Evolutionary conservation across 2,888 invertebrate genomes (phyloP), one percentile per base, ranked within the genome.

Genomic region (Acrobasis repandana): DNA sequence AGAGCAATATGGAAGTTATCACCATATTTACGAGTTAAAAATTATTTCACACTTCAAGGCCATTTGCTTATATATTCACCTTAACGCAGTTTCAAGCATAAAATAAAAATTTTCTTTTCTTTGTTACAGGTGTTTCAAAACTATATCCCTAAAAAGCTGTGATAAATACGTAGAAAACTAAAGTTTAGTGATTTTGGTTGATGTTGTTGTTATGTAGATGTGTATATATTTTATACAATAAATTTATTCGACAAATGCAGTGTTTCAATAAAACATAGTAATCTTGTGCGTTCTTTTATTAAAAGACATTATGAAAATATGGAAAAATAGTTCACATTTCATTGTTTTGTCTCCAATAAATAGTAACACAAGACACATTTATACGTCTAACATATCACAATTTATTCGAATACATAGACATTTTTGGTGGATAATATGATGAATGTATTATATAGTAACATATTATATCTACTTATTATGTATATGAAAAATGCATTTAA

Each of bases 91-190:
- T n/a, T n/a, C n/a, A n/a, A n/a, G n/a, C n/a, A n/a, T n/a, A n/a
- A n/a, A 56, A 51, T 46, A 36, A 38, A 2, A 33, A 52, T 36
- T 52, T 34, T 51, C 54, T 38, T 58, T 58, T 18, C 6, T 58
- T 58, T n/a, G n/a, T n/a, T 49, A 18, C 58, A 58, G 58, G 49
- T 58, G 34, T 36, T 33, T 51, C 28, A 51, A 57, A 64, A 58
- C 56, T 69, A 67, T 71, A 73, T 70, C 72, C 74, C 70, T 79
- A 79, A 79, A 77, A 77, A 83, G 82, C 88, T 88, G 88, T 88
- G 88, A 88, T 86, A 88, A 78, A 74, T 67, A 71, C 65, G 68
- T 69, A 70, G 58, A 63, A 65, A 61, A 63, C 56, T 61, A 60
- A 59, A 64, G 33, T 52, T 62, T 64, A 61, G 59, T 63, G 50